These are phyloP conservation scores for Brachionus koreanus DNA, from an alignment of 1,140 invertebrate genomes.

Conservation along the genomic window DNA sequence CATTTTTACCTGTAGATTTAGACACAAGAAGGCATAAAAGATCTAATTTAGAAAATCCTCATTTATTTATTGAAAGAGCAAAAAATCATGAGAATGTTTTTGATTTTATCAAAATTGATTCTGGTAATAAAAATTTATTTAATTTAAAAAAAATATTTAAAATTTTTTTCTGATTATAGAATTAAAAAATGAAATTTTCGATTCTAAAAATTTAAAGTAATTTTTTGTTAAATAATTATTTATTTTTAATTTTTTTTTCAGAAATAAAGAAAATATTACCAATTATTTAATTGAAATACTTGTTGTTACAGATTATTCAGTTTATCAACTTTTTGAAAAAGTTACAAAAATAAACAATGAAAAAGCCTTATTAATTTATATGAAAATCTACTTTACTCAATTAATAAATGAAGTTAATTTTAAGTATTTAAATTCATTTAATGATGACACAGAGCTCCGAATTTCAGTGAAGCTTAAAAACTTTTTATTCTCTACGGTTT, in stretches of 20 bases:
- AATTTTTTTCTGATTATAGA: not conserved
- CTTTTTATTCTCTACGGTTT: not conserved
- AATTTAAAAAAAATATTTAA: not conserved
- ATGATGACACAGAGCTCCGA: not conserved
- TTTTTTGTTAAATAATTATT: not conserved
- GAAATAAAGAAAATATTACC: not conserved
- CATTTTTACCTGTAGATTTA: not conserved
- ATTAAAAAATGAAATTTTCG: not conserved
- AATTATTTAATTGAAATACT: not conserved
- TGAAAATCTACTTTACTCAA: conserved; percentile 22
- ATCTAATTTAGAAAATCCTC: not conserved
- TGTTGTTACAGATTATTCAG: not conserved
- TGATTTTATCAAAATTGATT: not conserved
- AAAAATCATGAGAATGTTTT: not conserved
- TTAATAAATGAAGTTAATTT: conserved; percentile 2
- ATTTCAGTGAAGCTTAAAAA: not conserved
- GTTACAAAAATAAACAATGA: not conserved
- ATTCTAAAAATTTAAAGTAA: not conserved
- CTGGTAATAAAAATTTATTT: not conserved
- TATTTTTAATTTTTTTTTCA: not conserved
- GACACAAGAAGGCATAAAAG: not conserved
- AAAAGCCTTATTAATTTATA: not conserved
- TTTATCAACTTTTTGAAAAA: not conserved
- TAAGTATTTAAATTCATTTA: conserved; percentile 12
- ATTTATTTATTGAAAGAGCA: not conserved